Evolutionary conservation across 2,113 vertebrate species (phyloP).

Genomic region (Prinia subflava): DNA sequence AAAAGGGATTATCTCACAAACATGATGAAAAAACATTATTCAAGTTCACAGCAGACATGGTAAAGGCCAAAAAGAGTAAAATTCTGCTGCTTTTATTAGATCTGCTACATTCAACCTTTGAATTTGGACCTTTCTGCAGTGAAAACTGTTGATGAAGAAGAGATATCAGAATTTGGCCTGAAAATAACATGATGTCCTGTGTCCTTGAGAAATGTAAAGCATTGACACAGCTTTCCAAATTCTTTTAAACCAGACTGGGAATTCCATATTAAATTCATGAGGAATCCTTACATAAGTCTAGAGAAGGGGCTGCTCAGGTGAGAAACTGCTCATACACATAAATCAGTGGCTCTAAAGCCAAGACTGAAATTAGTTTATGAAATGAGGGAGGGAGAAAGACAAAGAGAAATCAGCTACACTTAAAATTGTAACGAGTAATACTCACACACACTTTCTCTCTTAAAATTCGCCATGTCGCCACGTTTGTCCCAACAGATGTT

Average conservation of each 20-base stretch:
- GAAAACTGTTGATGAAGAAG: background rate
- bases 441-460: background rate
- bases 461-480: background rate
- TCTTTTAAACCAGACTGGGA: background rate
- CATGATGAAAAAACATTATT: background rate
- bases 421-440: background rate
- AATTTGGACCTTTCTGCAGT: background rate
- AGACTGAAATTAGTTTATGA: background rate
- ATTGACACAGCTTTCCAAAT: background rate
- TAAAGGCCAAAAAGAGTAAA: background rate
- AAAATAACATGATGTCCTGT: background rate
- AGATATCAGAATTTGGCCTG: background rate
- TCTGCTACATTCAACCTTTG: background rate
- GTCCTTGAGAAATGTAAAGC: background rate
- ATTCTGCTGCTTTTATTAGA: background rate
- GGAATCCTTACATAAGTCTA: background rate
- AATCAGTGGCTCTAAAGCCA: background rate
- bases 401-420: background rate
- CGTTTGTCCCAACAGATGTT: background rate
- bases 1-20: conserved; percentile 4
- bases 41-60: background rate
- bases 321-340: background rate
- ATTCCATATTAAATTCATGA: background rate
- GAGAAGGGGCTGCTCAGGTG: background rate
- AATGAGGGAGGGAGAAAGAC: background rate